These are phyloP conservation scores for Smittia sp. DNA, from an alignment of 2,888 invertebrate species.

Conservation along the genomic window DNA sequence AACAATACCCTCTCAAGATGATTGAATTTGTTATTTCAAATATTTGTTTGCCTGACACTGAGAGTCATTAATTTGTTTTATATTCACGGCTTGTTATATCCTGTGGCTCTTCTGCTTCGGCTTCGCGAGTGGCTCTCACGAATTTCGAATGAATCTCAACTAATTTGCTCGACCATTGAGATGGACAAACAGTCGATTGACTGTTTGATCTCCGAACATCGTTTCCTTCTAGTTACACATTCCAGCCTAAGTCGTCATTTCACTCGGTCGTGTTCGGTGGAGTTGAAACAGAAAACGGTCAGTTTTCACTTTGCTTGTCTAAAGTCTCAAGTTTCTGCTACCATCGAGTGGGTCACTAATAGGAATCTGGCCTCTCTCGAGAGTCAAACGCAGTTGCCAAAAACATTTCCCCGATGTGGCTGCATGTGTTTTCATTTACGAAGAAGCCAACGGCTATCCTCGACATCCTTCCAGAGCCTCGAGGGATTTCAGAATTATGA, in stretches of 20 bases:
- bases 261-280: no score
- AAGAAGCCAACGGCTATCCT: neutral
- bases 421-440: neutral
- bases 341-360: neutral
- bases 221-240: neutral
- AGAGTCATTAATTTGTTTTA: constrained; percentile 35
- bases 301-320: neutral
- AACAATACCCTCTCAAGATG: neutral
- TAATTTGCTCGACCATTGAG: no score
- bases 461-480: neutral
- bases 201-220: neutral
- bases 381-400: neutral
- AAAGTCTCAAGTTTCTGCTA: neutral
- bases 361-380: neutral
- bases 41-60: constrained; percentile 26
- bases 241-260: no score
- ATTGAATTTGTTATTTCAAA: constrained; percentile 1
- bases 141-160: no score
- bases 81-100: constrained; percentile 38
- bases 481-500: no score
- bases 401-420: neutral
- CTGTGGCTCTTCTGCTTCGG: neutral
- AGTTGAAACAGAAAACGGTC: neutral
- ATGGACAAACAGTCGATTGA: no score
- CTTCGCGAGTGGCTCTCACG: neutral